Conservation (phyloP, 2,797 vertebrate genomes). For the Syndactyla subalaris region DNA sequence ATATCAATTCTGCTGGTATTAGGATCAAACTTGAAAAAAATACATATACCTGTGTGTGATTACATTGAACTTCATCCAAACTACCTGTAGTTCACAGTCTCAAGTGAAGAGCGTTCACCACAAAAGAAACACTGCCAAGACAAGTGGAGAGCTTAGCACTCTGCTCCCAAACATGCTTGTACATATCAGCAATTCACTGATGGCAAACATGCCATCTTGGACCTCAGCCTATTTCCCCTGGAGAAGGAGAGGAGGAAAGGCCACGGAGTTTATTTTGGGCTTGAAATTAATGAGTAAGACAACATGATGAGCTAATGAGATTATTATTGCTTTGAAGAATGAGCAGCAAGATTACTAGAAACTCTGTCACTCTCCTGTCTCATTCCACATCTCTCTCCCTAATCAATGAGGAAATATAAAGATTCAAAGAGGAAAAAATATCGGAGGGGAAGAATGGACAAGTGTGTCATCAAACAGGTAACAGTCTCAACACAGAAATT, state of each 20-base stretch:
- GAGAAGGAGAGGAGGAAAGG: not conserved
- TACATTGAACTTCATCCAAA: not conserved
- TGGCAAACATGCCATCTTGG: not conserved
- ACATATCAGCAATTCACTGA: not conserved
- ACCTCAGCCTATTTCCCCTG: not conserved
- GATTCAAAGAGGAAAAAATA: not conserved
- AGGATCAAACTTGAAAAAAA: not conserved
- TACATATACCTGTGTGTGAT: not conserved
- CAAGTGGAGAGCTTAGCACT: not conserved
- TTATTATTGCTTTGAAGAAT: not conserved
- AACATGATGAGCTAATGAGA: not conserved
- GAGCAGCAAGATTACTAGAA: not conserved
- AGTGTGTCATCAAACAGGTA: not conserved
- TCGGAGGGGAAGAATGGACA: rapidly evolving
- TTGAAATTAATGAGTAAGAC: not conserved
- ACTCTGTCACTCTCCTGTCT: not conserved
- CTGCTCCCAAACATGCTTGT: not conserved
- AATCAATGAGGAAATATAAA: not conserved
- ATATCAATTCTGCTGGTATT: rapidly evolving
- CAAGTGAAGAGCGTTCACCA: not conserved
- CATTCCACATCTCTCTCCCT: not conserved
- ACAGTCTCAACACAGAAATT: not conserved
- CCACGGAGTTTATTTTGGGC: not conserved
- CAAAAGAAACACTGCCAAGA: not conserved
- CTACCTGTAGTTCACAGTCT: not conserved